phyloP scores from a whole-genome alignment of 2,797 vertebrate species.

The Mus minutoides region DNA sequence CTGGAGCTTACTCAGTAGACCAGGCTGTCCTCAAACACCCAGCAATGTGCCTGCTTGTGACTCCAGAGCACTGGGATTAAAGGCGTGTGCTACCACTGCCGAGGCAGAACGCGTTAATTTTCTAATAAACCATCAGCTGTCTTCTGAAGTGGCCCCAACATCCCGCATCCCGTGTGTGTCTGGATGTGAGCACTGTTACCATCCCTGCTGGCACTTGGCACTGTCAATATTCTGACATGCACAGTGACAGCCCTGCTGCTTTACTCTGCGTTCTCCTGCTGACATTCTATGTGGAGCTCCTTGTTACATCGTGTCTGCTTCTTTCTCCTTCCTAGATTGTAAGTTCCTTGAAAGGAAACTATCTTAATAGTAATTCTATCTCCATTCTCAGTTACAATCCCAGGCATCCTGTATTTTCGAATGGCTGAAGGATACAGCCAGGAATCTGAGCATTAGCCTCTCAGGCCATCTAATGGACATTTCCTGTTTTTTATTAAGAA shows the following conservation, averaged over 20 bases:
- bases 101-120: not conserved
- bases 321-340: not conserved
- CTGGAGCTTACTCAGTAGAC: not conserved
- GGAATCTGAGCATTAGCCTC: not conserved
- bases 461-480: slow-evolving; percentile 16
- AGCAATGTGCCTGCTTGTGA: not conserved
- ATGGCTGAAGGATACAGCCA: not conserved
- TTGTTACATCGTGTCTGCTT: not conserved
- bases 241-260: not conserved
- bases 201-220: not conserved
- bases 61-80: not conserved
- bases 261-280: not conserved
- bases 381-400: slow-evolving; percentile 1
- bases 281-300: not conserved
- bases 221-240: not conserved
- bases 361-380: not conserved
- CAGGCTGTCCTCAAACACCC: not conserved
- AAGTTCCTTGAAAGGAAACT: not conserved
- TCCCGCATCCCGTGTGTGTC: not conserved
- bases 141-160: not conserved
- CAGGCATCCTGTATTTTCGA: not conserved
- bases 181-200: not conserved
- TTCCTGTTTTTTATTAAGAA: not conserved
- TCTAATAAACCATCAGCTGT: not conserved
- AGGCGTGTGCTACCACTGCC: not conserved